Conservation (phyloP, 2,797 vertebrate species). For the Gobio occitaniae region DNA sequence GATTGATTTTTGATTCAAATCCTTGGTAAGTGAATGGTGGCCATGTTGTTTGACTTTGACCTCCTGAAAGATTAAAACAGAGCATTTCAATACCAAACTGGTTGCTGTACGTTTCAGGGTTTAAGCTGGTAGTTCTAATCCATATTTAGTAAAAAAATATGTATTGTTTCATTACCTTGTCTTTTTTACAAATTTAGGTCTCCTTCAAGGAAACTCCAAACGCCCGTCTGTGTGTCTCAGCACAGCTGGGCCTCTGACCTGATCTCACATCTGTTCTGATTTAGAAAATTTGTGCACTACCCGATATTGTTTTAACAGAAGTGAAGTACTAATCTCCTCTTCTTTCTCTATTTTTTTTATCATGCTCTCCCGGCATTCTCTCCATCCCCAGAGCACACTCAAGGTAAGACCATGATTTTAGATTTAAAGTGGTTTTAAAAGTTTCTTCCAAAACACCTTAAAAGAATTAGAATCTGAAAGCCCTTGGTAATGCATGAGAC, state of each 20-base stretch:
- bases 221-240: neutral
- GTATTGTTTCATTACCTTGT: neutral
- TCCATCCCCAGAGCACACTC: conserved; percentile 52
- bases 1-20: neutral
- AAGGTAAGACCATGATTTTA: conserved; percentile 52
- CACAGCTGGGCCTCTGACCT: neutral
- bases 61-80: neutral
- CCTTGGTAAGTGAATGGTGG: neutral
- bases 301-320: neutral
- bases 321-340: neutral
- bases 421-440: neutral
- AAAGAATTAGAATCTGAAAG: neutral
- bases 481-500: conserved; percentile 3
- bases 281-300: neutral
- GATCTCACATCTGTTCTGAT: conserved; percentile 11
- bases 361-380: neutral
- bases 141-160: neutral
- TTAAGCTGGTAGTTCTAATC: neutral
- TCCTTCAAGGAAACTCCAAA: neutral
- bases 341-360: neutral
- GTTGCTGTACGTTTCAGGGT: neutral
- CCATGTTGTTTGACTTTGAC: neutral
- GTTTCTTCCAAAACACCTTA: neutral
- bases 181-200: neutral
- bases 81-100: neutral